Evolutionary conservation across 2,888 invertebrate genomes (phyloP).

Genomic region (Drosophila ezoana): DNA sequence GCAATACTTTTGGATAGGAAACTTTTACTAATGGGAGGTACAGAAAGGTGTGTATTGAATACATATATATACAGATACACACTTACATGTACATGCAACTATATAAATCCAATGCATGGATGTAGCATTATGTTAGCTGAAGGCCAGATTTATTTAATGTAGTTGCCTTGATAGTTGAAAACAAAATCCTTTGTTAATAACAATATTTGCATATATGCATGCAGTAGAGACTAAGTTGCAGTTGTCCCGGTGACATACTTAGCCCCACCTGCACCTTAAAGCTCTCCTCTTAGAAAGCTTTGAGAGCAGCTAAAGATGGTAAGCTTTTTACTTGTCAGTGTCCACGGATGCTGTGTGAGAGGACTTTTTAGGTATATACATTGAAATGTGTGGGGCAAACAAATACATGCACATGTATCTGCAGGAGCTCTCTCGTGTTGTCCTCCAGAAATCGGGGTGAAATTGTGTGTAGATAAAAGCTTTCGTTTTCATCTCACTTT

Average conservation of each 20-base stretch:
- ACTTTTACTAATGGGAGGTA: background rate
- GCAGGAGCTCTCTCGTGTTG: conserved; percentile 33
- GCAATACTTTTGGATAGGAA: too few relatives aligned
- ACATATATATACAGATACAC: background rate
- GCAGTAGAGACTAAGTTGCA: conserved; percentile 29
- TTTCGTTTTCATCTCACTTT: conserved; percentile 75
- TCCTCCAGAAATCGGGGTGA: conserved; percentile 42
- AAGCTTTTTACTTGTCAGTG: conserved; percentile 51
- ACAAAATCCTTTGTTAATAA: too few relatives aligned
- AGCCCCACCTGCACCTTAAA: conserved; percentile 57
- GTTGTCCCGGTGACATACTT: conserved; percentile 76
- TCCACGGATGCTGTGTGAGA: conserved; percentile 60
- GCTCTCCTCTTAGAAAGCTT: conserved; percentile 55
- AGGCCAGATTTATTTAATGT: too few relatives aligned
- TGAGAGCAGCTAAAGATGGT: conserved; percentile 45
- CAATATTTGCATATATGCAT: background rate
- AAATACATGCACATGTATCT: conserved; percentile 22
- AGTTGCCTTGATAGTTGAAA: too few relatives aligned
- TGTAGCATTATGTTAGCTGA: conserved; percentile 7
- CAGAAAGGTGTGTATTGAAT: background rate
- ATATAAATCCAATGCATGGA: background rate
- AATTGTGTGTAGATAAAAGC: conserved; percentile 72
- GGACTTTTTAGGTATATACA: conserved; percentile 23
- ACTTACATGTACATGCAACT: background rate
- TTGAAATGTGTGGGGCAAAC: conserved; percentile 16